These are phyloP conservation scores for Macrochelys suwanniensis DNA, from an alignment of 2,797 vertebrate genomes.

Conservation along the genomic window DNA sequence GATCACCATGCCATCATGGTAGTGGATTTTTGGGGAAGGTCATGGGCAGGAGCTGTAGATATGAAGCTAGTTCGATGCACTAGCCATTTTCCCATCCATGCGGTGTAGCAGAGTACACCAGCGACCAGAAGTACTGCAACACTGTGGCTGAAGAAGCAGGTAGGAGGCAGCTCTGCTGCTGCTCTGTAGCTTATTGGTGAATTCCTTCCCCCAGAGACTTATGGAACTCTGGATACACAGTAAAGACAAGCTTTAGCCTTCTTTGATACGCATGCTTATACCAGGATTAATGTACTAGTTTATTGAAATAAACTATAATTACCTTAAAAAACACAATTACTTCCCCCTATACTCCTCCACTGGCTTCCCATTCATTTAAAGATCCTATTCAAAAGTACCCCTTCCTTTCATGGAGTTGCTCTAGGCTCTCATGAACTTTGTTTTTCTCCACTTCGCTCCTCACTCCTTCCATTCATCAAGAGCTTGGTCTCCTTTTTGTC, in stretches of 20 bases:
- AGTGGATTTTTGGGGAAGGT: neutral
- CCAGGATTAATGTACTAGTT: neutral
- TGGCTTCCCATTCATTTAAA: neutral
- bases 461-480: rapidly evolving
- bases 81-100: neutral
- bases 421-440: neutral
- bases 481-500: neutral
- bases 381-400: neutral
- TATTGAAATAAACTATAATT: neutral
- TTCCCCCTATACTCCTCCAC: neutral
- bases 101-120: neutral
- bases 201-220: neutral
- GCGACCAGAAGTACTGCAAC: rapidly evolving
- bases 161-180: neutral
- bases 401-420: neutral
- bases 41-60: neutral
- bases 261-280: neutral
- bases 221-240: neutral
- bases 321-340: neutral
- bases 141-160: neutral
- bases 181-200: neutral
- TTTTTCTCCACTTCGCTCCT: neutral
- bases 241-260: neutral
- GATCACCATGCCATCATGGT: neutral
- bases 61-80: neutral